A percentile compares a stretch with the other conserved stretches of the same genome.
Conservation (phyloP, 2,113 vertebrate species). For the Diadophis punctatus region DNA sequence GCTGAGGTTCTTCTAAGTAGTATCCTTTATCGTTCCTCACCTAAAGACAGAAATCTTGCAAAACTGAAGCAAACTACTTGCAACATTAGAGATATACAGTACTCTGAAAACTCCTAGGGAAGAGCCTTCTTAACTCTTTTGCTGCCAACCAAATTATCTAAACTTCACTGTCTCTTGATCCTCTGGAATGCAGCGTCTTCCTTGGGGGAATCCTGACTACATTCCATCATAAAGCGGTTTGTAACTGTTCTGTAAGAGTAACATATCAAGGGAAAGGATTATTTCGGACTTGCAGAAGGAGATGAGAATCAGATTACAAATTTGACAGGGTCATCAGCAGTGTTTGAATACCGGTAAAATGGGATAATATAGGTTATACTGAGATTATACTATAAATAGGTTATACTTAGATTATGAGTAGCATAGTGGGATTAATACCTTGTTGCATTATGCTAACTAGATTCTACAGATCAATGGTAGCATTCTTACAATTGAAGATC, state of each 20-base stretch:
- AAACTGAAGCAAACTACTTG: background rate
- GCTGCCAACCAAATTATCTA: background rate
- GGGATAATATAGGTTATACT: background rate
- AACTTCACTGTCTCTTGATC: background rate
- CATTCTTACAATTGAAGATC: background rate
- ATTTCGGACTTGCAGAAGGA: background rate
- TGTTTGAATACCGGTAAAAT: background rate
- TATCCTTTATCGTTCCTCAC: background rate
- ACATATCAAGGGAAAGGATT: background rate
- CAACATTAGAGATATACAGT: background rate
- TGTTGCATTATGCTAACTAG: too few species aligned
- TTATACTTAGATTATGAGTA: background rate
- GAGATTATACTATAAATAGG: background rate
- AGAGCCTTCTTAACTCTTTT: background rate
- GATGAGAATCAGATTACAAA: background rate
- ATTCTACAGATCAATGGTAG: background rate
- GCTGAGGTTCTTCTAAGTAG: background rate
- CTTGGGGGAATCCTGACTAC: background rate
- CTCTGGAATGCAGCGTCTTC: background rate
- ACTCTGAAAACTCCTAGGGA: background rate
- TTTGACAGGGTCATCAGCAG: background rate
- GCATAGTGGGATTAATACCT: background rate
- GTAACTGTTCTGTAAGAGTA: background rate
- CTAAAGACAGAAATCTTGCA: background rate
- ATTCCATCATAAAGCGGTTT: background rate